These are phyloP conservation scores for human DNA, from an alignment of 2,113 vertebrate species.

Conservation along the genomic window GRCh38 chr5:8575001-8575500, in stretches of 20 bases:
- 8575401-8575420: neutral
- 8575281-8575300: neutral
- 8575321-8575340: neutral
- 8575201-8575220: neutral
- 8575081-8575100: no score
- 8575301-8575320: neutral
- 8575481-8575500: rapidly evolving
- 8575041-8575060: no score
- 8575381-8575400: neutral
- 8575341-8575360: no score
- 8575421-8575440: rapidly evolving
- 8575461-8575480: rapidly evolving
- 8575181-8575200: neutral
- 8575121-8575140: no score
- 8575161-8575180: neutral
- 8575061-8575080: no score
- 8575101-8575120: no score
- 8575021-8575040: no score
- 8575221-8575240: neutral
- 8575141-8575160: neutral
- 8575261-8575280: neutral
- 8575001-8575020: no score
- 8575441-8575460: neutral
- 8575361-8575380: rapidly evolving
- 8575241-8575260: neutral